Conservation (phyloP, 2,113 vertebrate genomes). For the Thinocorus orbignyianus region DNA sequence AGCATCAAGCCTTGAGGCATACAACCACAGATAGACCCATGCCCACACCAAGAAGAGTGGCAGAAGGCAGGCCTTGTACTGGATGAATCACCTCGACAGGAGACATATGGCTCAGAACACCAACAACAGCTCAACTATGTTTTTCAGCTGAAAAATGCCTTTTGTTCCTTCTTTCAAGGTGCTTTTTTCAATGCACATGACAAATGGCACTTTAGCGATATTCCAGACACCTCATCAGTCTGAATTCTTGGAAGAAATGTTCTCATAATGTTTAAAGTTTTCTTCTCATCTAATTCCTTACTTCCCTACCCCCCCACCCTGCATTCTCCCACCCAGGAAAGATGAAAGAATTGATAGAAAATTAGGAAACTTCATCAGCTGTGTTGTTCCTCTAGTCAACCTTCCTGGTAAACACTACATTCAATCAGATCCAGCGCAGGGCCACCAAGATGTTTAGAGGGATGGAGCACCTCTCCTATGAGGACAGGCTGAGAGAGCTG, state of each 20-base stretch:
- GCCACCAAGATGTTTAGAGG: too few relatives aligned
- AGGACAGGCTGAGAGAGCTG: too few relatives aligned
- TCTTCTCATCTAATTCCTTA: not conserved
- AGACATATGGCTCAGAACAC: not conserved
- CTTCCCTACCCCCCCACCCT: not conserved
- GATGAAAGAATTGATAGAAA: not conserved
- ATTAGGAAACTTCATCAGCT: not conserved
- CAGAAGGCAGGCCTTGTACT: not conserved
- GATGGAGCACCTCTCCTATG: too few relatives aligned
- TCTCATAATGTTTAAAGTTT: not conserved
- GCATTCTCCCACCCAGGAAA: not conserved
- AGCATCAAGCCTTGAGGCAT: not conserved
- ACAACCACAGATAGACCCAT: not conserved
- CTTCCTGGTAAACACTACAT: not conserved
- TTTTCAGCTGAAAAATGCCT: not conserved
- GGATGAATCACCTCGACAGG: not conserved
- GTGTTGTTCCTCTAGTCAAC: not conserved
- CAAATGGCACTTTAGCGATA: not conserved
- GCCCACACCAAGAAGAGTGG: not conserved
- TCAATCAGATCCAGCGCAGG: too few relatives aligned
- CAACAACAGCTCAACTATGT: not conserved
- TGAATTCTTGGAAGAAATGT: not conserved
- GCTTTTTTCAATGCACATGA: not conserved
- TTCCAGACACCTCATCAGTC: not conserved
- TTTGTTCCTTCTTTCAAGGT: not conserved